These are phyloP conservation scores for Allophyes oxyacanthae DNA, from an alignment of 2,888 invertebrate species.

Conservation along the genomic window DNA sequence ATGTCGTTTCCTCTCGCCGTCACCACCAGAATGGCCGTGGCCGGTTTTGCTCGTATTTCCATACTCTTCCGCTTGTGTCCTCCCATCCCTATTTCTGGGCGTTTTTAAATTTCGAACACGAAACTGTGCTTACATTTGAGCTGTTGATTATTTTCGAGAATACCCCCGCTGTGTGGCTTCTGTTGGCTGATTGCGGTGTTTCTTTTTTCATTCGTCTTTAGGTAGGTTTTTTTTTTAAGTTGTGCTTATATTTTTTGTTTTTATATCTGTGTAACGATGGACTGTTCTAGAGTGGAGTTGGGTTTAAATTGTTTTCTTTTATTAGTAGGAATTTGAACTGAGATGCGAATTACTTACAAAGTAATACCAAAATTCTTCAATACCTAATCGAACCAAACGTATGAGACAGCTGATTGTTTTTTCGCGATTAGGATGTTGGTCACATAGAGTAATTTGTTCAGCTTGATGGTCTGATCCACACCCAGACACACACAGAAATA, in stretches of 20 bases:
- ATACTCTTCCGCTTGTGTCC: conserved; percentile 75
- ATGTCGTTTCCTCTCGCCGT: conserved; percentile 83
- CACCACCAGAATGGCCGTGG: conserved; percentile 83
- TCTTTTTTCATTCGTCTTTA: conserved; percentile 62
- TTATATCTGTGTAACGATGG: conserved; percentile 40
- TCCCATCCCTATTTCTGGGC: conserved; percentile 72
- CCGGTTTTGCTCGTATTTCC: conserved; percentile 74
- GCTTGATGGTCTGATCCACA: too few relatives aligned
- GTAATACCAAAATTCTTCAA: too few relatives aligned
- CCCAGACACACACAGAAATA: too few relatives aligned
- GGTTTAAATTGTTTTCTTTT: conserved; percentile 33
- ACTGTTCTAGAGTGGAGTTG: conserved; percentile 34
- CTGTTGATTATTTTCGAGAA: conserved; percentile 85
- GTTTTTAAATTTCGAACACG: conserved; percentile 70
- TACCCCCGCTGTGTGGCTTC: conserved; percentile 79
- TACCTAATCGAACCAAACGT: too few relatives aligned
- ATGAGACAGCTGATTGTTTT: conserved; percentile 56
- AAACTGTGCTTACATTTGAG: conserved; percentile 75
- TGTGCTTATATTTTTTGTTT: conserved; percentile 39
- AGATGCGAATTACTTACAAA: too few relatives aligned
- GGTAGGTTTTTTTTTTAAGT: conserved; percentile 58
- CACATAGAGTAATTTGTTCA: too few relatives aligned
- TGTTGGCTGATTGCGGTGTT: conserved; percentile 78
- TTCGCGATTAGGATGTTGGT: too few relatives aligned
- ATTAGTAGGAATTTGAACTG: too few relatives aligned